Conservation (phyloP, 2,888 invertebrate genomes). For the Hyalella azteca region DNA sequence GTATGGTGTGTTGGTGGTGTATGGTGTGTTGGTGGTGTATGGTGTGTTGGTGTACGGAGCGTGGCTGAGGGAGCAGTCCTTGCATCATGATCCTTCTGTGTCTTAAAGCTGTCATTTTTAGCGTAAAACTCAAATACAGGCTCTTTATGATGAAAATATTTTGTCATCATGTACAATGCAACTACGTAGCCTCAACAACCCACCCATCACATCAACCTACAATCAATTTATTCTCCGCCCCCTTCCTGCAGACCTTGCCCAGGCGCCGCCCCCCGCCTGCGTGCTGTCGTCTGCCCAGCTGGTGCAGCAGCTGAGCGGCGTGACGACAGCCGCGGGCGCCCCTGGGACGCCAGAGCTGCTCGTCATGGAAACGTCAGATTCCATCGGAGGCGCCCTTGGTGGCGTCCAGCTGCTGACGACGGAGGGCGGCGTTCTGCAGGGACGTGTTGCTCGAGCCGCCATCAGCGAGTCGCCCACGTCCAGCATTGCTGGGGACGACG, state of each 20-base stretch:
- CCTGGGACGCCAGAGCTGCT: not conserved
- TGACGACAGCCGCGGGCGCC: not conserved
- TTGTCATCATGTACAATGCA: too few species aligned
- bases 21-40: too few species aligned
- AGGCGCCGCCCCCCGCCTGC: slow-evolving; percentile 14
- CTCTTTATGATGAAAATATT: too few species aligned
- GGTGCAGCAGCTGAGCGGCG: slow-evolving; percentile 13
- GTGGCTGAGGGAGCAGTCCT: too few species aligned
- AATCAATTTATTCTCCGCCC: not conserved
- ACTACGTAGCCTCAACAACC: too few species aligned
- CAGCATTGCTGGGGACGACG: slow-evolving; percentile 8
- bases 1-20: too few species aligned
- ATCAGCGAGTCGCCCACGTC: not conserved
- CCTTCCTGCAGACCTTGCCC: not conserved
- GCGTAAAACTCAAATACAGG: too few species aligned
- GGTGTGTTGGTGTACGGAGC: too few species aligned
- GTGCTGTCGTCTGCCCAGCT: not conserved
- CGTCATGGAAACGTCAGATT: slow-evolving; percentile 2
- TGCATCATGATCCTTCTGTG: too few species aligned
- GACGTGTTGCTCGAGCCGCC: not conserved
- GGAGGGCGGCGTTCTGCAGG: slow-evolving; percentile 20
- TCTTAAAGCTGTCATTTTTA: too few species aligned
- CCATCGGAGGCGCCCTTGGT: slow-evolving; percentile 23
- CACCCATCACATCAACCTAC: too few species aligned
- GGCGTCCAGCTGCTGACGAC: slow-evolving; percentile 14